phyloP scores from a whole-genome alignment of 1,140 invertebrate species.

The Proales similis region DNA sequence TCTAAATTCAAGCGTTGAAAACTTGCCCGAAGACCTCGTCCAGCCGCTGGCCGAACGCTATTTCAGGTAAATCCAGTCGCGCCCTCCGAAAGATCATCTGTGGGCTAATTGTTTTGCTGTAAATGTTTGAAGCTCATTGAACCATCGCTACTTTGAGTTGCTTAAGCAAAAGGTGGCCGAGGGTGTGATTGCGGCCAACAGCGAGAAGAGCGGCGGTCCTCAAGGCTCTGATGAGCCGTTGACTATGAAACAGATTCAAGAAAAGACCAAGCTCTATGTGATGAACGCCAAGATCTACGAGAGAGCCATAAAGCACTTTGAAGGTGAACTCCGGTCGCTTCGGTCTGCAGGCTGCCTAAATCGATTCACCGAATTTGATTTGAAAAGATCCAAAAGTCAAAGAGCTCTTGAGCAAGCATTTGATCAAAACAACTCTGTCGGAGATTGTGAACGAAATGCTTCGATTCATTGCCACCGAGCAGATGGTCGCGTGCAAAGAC shows the following conservation, averaged over 20 bases:
- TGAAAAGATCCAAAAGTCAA: constrained; percentile 16
- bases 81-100: constrained; percentile 18
- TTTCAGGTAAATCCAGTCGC: no score
- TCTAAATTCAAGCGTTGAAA: no score
- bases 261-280: constrained; percentile 67
- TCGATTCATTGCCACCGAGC: constrained; percentile 30
- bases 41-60: background rate
- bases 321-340: no score
- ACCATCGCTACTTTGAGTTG: constrained; percentile 25
- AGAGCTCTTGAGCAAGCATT: constrained; percentile 22
- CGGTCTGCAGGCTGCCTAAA: no score
- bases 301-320: constrained; percentile 69
- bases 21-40: constrained; percentile 7
- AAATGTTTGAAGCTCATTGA: constrained; percentile 5
- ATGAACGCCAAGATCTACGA: constrained; percentile 73
- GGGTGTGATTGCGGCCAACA: constrained; percentile 5
- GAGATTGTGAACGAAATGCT: constrained; percentile 37
- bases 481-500: constrained; percentile 6
- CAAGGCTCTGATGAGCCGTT: constrained; percentile 57
- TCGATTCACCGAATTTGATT: background rate
- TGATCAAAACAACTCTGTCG: constrained; percentile 28
- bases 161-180: constrained; percentile 21
- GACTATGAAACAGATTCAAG: constrained; percentile 69
- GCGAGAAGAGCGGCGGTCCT: background rate
- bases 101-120: constrained; percentile 13